Base-by-base conservation (phyloP, 2,888 invertebrate genomes). In the Lasius fuliginosus region DNA sequence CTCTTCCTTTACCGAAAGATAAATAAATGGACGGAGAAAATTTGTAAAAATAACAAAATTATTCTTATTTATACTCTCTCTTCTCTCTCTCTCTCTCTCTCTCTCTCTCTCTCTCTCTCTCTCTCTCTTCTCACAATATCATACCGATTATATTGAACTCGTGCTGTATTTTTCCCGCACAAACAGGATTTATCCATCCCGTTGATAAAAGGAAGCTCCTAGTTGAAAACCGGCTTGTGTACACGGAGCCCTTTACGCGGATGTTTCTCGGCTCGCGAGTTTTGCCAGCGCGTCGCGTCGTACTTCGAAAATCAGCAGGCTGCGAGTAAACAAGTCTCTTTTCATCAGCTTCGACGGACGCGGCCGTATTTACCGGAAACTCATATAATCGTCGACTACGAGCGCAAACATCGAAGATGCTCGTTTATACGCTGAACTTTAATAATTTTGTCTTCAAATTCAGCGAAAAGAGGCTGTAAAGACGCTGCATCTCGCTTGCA, bases 301-400 rank as follows among this genome's bases (percentile, higher is more conserved):
- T 77, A 77, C 56, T 75, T 82, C 87, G 86, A 83, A 90, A 87
- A 90, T 83, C 85, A 77, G 85, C 79, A 81, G 69, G 82, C 49
- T 67, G 65, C 81, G 79, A 68, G 88, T 89, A 89, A 89, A 89
- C 89, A 89, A 89, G 88, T 88, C 88, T 86, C 88, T 88, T 89
- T 87, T 89, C 89, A 89, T 90, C 90, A 90, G 82, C 85, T 83
- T 82, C 90, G 88, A 77, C 76, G 90, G 69, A 83, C 60, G 76
- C 42, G 75, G 64, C 62, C 69, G 84, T 90, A 90, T 90, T 90
- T 90, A 85, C 89, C 86, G 89, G 86, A 84, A 84, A 77, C 62
- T 71, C 83, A 67, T 86, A 77, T 64, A 75, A 82, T 85, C 86
- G 83, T 65, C 60, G 56, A 77, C 65, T 85, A 68, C 58, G 49